Base-by-base conservation (phyloP, 2,888 invertebrate genomes). In the Asteroscopus sphinx region DNA sequence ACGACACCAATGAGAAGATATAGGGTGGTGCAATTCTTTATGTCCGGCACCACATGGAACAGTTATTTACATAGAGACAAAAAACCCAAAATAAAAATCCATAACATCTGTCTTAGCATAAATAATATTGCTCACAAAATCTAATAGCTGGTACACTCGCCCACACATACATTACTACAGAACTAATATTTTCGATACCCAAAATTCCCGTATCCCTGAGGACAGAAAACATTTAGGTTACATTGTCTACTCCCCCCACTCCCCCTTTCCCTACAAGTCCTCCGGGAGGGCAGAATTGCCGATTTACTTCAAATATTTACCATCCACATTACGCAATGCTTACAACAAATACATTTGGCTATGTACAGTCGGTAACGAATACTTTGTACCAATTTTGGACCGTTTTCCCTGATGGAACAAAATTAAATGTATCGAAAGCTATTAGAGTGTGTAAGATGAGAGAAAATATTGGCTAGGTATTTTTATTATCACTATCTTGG, bases 251-350 rank as follows among this genome's bases (percentile, higher is more conserved):
- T 39, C 32, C 56, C 59, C 59, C 49, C 52, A 3, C 30, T 42
- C 57, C 52, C 57, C 62, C 61, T 37, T 53, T 45, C 46, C 25
- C 37, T 12, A n/a, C 33, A 0, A 2, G n/a, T 25, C 28, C 55
- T 36, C 42, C 11, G 28, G 62, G 53, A 53, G 51, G 36, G 44
- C 37, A 48, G 52, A 46, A 68, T 56, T 67, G 69, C 64, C 73
- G 74, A 76, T 71, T 73, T 68, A 62, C 68, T 73, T 70, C 79
- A 80, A 80, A 80, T 80, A 77, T 80, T 77, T 78, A 77, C 77
- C 67, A 70, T 69, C 56, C 71, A 68, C 66, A 80, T 77, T 76
- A 79, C 76, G 42, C 63, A 51, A 73, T 76, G 76, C 77, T 77
- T 76, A 78, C 77, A 71, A 75, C 77, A 65, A 80, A 77, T 67